Base-by-base conservation (phyloP, 2,888 invertebrate species). In the Leucophora obtusa region DNA sequence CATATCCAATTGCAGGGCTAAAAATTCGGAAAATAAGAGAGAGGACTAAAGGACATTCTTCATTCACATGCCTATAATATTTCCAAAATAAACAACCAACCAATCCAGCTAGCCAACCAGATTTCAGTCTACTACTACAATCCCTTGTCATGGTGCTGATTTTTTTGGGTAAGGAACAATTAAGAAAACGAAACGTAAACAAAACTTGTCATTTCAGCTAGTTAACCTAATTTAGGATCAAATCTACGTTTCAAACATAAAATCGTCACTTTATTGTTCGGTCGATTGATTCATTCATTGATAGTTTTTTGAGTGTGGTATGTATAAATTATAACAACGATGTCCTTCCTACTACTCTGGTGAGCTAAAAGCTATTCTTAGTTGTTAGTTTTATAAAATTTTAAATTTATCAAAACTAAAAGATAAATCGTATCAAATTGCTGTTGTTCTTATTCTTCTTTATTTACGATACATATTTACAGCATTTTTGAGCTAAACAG, bases 201-300 rank as follows among this genome's bases (percentile, higher is more conserved):
- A 68, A 62, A 79, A 66, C 71, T 80, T 80, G 76, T 80, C 75
- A 72, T 80, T 80, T 80, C 80, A 80, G 80, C 80, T 6, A 47
- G 43, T 14, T 47, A 47, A 14, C 14, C 14, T 11, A 11, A 38
- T 11, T 38, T 38, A 38, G 11, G n/a, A 6, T n/a, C 43, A 47
- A 58, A 51, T 35, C 76, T 50, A 58, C 43, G 28, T 65, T 58
- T 59, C 14, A 6, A 14, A n/a, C 14, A 6, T n/a, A 1, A n/a
- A n/a, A 47, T 47, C 15, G 14, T 47, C 43, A 47, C n/a, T 7
- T n/a, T n/a, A n/a, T 47, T 47, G 14, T 5, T 47, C n/a, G 50
- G 10, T 66, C 35, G 18, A 54, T 38, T 51, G 59, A 59, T 18
- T 28, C 6, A 28, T 28, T 28, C 28, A 28, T 28, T 65, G 68